Base-by-base conservation (phyloP, 2,888 invertebrate species). In the Caenorhabditis angaria region DNA sequence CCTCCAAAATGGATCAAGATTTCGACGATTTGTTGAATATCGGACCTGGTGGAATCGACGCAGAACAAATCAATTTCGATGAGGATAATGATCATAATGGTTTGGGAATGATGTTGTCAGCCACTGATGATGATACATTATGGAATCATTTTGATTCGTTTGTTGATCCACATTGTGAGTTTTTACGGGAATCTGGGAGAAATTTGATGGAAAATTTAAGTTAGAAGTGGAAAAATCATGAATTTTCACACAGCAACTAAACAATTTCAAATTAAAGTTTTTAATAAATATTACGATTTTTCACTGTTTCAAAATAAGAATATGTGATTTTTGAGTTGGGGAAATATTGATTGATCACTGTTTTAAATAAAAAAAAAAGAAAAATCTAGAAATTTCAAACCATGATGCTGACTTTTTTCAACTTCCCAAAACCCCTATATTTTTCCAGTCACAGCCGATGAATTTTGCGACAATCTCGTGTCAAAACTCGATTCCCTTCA, bases 381-480 rank as follows among this genome's bases (percentile, higher is more conserved):
- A 32, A 8, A 32, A 32, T 32, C 12, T 32, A 8, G 5, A 5
- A 8, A 32, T 8, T 32, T 32, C 32, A 32, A 8, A 32, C 5
- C 5, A 32, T 32, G 5, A 32, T 8, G 12, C 5, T 32, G 32
- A 8, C 32, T 8, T 32, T 32, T 32, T 32, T 32, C 12, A 8
- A 8, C 32, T 41, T 14, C 41, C 8, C 2, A 51, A 20, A 25
- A 51, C 14, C 8, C 10, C 22, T 51, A 20, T 41, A 6, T 18
- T n/a, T 35, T 56, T 55, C 6, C 58, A 58, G 58, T 47, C 24
- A 25, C 58, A 18, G 14, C 55, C 18, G 64, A 64, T 18, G 48
- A 48, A 2, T 64, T 64, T n/a, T 35, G 47, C 29, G 57, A 64
- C 50, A 47, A 57, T 14, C 48, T 64, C 14, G 28, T 64, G 18